Evolutionary conservation across 2,797 vertebrate genomes (phyloP).

Genomic region (Liparis tanakae): DNA sequence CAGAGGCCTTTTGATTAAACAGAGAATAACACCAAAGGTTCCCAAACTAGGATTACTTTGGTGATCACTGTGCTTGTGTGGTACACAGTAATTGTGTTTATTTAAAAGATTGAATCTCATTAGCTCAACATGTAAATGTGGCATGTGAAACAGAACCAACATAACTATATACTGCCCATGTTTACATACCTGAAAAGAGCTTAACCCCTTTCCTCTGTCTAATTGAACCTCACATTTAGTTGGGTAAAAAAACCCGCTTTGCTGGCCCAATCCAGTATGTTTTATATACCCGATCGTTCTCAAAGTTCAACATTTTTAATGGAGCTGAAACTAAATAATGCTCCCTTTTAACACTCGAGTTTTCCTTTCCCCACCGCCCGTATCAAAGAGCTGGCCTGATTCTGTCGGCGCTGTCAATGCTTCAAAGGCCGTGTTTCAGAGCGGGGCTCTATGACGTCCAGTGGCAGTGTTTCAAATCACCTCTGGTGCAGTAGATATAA

Average conservation of each 20-base stretch:
- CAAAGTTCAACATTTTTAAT: slow-evolving; percentile 48
- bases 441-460: slow-evolving; percentile 70
- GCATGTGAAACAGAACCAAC: slow-evolving; percentile 3
- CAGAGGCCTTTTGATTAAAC: slow-evolving; percentile 56
- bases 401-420: slow-evolving; percentile 72
- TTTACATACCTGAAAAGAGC: slow-evolving; percentile 19
- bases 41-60: slow-evolving; percentile 41
- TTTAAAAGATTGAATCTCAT: slow-evolving; percentile 39
- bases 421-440: slow-evolving; percentile 75
- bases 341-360: slow-evolving; percentile 54
- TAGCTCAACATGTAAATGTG: slow-evolving; percentile 5
- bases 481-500: slow-evolving; percentile 80
- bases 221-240: neutral
- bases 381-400: slow-evolving; percentile 77
- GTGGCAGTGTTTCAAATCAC: slow-evolving; percentile 81
- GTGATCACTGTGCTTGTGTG: slow-evolving; percentile 38
- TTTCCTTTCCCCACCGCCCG: slow-evolving; percentile 57
- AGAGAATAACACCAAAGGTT: slow-evolving; percentile 61
- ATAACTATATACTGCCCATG: neutral
- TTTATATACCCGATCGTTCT: slow-evolving; percentile 43
- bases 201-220: slow-evolving; percentile 2
- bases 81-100: slow-evolving; percentile 38
- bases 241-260: slow-evolving; percentile 9
- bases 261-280: slow-evolving; percentile 9
- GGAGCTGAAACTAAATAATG: slow-evolving; percentile 65